Evolutionary conservation across 2,113 vertebrate genomes (phyloP).

Genomic region (Orcinus orca): DNA sequence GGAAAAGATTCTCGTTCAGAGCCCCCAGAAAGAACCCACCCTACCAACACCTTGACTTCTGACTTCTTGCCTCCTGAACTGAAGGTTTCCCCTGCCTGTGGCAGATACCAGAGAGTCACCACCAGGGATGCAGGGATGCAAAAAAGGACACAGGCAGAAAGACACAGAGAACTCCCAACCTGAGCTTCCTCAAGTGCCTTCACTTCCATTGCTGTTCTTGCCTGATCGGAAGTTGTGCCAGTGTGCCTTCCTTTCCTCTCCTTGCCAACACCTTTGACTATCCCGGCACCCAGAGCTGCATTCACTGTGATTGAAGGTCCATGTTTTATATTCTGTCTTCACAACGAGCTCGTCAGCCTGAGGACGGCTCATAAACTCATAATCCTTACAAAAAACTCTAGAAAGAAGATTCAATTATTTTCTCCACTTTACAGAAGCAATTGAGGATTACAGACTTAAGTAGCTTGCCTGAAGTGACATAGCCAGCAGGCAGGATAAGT

Average conservation of each 20-base stretch:
- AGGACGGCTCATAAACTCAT: neutral
- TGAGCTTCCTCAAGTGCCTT: neutral
- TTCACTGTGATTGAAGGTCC: neutral
- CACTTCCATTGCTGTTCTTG: neutral
- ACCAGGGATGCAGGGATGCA: too few relatives aligned
- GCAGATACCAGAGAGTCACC: neutral
- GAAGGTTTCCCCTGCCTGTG: neutral
- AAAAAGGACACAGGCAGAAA: neutral
- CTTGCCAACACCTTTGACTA: neutral
- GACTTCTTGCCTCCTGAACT: neutral
- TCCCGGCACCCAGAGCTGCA: neutral
- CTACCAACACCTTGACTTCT: neutral
- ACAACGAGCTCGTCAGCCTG: neutral
- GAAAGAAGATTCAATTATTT: slow-evolving; percentile 17
- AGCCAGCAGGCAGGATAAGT: neutral
- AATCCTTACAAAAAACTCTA: slow-evolving; percentile 16
- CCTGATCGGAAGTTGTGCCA: neutral
- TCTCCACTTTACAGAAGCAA: neutral
- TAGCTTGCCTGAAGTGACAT: neutral
- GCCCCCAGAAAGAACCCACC: neutral
- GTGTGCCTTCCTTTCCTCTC: neutral
- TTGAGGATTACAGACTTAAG: neutral
- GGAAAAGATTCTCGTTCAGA: neutral
- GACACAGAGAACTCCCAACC: neutral
- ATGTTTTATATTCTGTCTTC: neutral